Evolutionary conservation across 2,797 vertebrate genomes (phyloP).

Genomic region (Bradypodion ventrale): DNA sequence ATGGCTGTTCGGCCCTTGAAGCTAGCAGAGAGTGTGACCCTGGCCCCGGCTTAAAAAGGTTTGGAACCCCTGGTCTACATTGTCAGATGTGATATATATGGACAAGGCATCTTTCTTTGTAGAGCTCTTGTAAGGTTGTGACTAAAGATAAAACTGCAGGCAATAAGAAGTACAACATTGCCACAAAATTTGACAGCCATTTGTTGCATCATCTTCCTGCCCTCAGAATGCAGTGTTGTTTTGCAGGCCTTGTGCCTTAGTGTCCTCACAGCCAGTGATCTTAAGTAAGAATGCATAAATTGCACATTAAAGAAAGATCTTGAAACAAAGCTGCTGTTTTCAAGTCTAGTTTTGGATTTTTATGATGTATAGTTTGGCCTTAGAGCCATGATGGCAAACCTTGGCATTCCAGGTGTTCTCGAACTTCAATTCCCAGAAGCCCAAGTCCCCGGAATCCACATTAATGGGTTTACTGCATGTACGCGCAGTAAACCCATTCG

Average conservation of each 20-base stretch:
- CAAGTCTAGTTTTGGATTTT: neutral
- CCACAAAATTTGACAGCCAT: neutral
- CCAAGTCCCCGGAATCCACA: no score
- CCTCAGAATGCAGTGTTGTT: neutral
- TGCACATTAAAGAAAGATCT: neutral
- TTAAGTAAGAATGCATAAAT: neutral
- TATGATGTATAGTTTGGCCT: neutral
- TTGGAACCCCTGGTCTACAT: no score
- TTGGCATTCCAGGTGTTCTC: no score
- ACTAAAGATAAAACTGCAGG: neutral
- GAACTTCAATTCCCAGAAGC: no score
- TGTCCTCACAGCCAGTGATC: neutral
- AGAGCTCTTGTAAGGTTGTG: neutral
- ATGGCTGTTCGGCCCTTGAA: no score
- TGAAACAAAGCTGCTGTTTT: neutral
- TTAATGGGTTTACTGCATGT: no score
- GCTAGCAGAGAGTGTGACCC: no score
- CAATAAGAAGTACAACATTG: neutral
- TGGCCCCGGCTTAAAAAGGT: no score
- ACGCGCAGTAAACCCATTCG: no score
- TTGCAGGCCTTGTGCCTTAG: neutral
- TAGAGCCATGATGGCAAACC: no score
- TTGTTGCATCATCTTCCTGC: neutral
- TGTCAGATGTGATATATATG: neutral
- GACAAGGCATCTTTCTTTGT: neutral